These are phyloP conservation scores for Scartelaos histophorus DNA, from an alignment of 2,113 vertebrate genomes.

Conservation along the genomic window DNA sequence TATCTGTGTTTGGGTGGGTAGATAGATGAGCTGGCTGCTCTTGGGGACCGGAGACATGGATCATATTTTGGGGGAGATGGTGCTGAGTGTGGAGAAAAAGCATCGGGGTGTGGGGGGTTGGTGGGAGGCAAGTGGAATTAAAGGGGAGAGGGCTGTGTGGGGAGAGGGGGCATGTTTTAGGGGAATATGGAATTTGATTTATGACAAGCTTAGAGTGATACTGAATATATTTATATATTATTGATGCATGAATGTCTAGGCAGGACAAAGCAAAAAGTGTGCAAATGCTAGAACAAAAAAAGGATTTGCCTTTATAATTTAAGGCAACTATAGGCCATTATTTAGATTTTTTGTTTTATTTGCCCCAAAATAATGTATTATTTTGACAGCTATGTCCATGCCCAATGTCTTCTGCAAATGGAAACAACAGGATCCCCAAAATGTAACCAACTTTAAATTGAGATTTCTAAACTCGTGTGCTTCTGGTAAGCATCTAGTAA, in stretches of 20 bases:
- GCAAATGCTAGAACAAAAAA: too few relatives aligned
- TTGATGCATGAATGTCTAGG: neutral
- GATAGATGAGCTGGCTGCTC: slow-evolving; percentile 35
- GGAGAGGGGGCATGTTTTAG: slow-evolving; percentile 7
- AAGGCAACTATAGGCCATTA: neutral
- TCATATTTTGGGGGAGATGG: slow-evolving; percentile 13
- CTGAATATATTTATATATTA: neutral
- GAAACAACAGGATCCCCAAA: too few relatives aligned
- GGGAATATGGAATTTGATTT: neutral
- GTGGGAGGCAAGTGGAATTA: neutral
- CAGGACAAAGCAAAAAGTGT: slow-evolving; percentile 17
- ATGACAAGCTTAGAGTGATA: slow-evolving; percentile 3
- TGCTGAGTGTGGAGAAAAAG: slow-evolving; percentile 16
- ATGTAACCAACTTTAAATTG: too few relatives aligned
- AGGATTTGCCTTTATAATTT: neutral
- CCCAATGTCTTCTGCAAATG: too few relatives aligned
- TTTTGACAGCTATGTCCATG: too few relatives aligned
- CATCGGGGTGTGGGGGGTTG: neutral
- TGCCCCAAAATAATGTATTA: too few relatives aligned
- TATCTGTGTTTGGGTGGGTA: slow-evolving; percentile 21
- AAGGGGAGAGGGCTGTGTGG: neutral
- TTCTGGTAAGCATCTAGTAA: too few relatives aligned
- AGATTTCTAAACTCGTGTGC: too few relatives aligned
- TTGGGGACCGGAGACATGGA: slow-evolving; percentile 11
- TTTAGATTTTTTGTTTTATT: neutral